Percentiles rank a stretch among this genome's conserved stretches.
Conservation (phyloP, 2,888 invertebrate species). For the Megastigmus dorsalis region DNA sequence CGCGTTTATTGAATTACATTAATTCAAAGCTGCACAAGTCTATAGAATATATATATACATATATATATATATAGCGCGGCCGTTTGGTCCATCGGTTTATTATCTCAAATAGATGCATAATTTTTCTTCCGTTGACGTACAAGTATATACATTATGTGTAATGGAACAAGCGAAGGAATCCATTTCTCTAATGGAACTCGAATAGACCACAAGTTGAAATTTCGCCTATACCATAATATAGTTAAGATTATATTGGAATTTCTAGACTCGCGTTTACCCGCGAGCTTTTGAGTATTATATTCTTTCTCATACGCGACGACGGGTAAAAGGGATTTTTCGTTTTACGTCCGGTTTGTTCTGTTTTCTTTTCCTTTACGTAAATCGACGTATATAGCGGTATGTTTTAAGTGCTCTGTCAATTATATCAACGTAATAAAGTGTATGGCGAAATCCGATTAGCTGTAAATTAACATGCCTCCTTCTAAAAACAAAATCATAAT, state of each 20-base stretch:
- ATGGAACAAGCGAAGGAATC: not conserved
- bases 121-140: not conserved
- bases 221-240: too few relatives aligned
- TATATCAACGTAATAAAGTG: slow-evolving; percentile 25
- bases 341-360: not conserved
- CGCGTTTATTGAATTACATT: not conserved
- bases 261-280: too few relatives aligned
- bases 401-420: slow-evolving; percentile 42
- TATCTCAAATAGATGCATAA: not conserved
- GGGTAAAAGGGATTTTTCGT: too few relatives aligned
- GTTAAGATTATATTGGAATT: slow-evolving; percentile 19
- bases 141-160: not conserved
- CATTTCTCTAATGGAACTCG: slow-evolving; percentile 5
- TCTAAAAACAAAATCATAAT: too few relatives aligned
- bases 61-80: too few relatives aligned
- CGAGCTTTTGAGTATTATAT: too few relatives aligned
- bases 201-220: not conserved
- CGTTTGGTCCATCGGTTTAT: too few relatives aligned
- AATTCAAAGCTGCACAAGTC: not conserved
- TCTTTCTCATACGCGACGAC: too few relatives aligned
- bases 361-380: slow-evolving; percentile 1
- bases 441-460: too few relatives aligned
- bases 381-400: not conserved
- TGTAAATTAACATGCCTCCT: too few relatives aligned
- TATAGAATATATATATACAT: too few relatives aligned